Evolutionary conservation across 2,797 vertebrate species (phyloP).

Genomic region (Prunella strophiata): DNA sequence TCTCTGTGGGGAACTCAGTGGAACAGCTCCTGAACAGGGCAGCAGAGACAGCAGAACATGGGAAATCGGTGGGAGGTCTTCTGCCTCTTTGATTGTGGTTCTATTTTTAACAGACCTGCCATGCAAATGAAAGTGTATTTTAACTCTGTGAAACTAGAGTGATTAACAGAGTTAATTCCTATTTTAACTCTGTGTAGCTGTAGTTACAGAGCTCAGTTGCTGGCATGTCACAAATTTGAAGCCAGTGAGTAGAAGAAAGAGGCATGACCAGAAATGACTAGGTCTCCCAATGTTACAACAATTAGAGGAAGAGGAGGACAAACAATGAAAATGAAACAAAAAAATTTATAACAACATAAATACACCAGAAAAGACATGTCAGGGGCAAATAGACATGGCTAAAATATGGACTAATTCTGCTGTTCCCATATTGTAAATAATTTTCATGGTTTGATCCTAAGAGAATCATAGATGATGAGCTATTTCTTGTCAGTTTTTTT

Average conservation of each 20-base stretch:
- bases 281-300: background rate
- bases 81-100: background rate
- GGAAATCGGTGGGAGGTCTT: background rate
- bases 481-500: background rate
- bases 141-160: background rate
- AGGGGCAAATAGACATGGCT: background rate
- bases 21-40: background rate
- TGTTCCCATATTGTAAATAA: background rate
- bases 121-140: background rate
- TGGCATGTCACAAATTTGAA: background rate
- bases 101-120: background rate
- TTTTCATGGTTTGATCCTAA: background rate
- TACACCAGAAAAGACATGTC: fast-evolving
- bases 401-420: background rate
- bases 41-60: background rate
- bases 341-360: background rate
- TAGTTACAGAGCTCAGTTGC: background rate
- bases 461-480: background rate
- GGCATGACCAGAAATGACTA: background rate
- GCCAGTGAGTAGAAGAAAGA: background rate
- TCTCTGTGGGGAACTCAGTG: background rate
- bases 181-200: background rate
- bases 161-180: background rate
- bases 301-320: no score
- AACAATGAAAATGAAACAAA: background rate